Evolutionary conservation across 2,888 invertebrate genomes (phyloP), one percentile per base, ranked within the genome.

Genomic region (Endomychus coccineus): DNA sequence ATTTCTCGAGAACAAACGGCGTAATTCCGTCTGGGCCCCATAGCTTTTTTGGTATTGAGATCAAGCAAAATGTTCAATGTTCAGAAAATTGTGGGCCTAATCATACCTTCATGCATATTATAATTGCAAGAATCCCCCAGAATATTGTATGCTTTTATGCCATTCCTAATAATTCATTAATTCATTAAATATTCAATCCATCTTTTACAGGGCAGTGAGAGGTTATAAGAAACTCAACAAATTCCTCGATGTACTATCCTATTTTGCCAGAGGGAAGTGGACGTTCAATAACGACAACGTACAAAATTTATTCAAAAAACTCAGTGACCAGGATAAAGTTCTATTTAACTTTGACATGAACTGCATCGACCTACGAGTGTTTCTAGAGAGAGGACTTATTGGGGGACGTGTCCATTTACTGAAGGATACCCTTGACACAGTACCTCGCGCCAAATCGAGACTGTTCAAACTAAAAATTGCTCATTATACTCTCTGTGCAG

Each of bases 181-280:
- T n/a, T n/a, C n/a, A n/a, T n/a, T n/a, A n/a, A n/a, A n/a, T n/a
- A n/a, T n/a, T n/a, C n/a, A n/a, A n/a, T n/a, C n/a, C n/a, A n/a
- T n/a, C n/a, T n/a, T n/a, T n/a, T 55, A 50, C 23, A 70, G 90
- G 84, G 76, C 90, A 73, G 66, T 84, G 44, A 80, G 79, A 52
- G 74, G 82, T 34, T 90, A 90, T 62, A 72, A 71, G 37, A 88
- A 86, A 60, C 75, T 92, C 34, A 83, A 88, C 61, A 81, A 79
- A 58, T 83, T 88, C 46, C 72, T 81, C 2, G 71, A 74, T 1
- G 78, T 83, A 0, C 62, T 92, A 16, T 71, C 80, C 0, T 88
- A 84, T 59, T 94, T 94, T 66, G 76, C 78, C 39, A 78, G 76
- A 13, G 68, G 74, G 43, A 77, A 83, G 39, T 91, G 88, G 88